Percentiles rank a stretch among this genome's conserved stretches.
These are phyloP conservation scores for Cathartes aura DNA, from an alignment of 2,113 vertebrate species.

Conservation along the genomic window DNA sequence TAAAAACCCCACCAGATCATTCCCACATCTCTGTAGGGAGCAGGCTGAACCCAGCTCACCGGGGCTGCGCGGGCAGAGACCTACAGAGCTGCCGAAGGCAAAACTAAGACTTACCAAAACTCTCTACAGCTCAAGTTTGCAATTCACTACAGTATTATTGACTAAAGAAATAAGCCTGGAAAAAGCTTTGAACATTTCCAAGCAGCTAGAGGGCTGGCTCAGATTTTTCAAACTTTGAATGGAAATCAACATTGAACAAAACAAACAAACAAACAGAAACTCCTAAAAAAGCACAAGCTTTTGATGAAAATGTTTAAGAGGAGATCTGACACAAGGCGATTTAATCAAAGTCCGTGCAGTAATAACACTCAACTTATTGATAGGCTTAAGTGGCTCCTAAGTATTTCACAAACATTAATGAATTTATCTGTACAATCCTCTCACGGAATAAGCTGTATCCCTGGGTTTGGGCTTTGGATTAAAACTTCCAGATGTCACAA, in stretches of 20 bases:
- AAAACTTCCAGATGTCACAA: not conserved
- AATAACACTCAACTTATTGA: slow-evolving; percentile 3
- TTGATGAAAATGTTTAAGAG: not conserved
- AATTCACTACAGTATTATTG: not conserved
- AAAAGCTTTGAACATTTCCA: not conserved
- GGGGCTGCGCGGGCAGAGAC: not conserved
- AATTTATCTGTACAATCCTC: not conserved
- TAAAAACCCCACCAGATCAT: not conserved
- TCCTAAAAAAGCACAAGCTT: not conserved
- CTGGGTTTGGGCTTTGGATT: not conserved
- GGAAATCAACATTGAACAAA: not conserved
- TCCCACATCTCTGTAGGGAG: not conserved
- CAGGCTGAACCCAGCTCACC: not conserved
- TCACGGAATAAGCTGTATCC: not conserved
- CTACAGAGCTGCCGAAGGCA: not conserved
- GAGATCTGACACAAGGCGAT: not conserved
- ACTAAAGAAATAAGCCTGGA: not conserved
- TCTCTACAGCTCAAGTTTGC: not conserved
- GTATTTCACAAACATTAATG: not conserved
- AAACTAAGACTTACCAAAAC: not conserved
- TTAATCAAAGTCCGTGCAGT: not conserved
- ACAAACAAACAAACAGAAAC: not conserved
- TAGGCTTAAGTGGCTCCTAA: not conserved
- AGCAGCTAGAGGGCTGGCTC: not conserved
- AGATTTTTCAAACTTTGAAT: not conserved